Conservation (phyloP, 2,888 invertebrate genomes). For the Cephonodes hylas region DNA sequence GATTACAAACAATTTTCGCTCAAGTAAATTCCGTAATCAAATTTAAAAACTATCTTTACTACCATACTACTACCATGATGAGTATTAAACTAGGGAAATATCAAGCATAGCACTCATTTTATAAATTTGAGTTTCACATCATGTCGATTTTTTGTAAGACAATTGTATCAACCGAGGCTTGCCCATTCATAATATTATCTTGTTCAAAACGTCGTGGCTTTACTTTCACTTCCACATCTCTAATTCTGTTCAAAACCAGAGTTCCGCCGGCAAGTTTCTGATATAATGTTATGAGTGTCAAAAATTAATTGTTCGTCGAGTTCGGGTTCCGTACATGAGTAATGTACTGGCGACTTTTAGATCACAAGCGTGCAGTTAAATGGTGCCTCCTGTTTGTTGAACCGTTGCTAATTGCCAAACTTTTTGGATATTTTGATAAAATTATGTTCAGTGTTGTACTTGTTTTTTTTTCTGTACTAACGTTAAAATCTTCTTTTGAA, state of each 20-base stretch:
- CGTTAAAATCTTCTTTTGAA: no score
- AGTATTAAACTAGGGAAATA: no score
- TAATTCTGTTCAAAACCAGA: neutral
- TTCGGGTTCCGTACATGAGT: slow-evolving; percentile 39
- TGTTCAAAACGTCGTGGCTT: neutral
- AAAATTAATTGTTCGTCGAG: slow-evolving; percentile 57
- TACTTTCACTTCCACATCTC: neutral
- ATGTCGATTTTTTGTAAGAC: no score
- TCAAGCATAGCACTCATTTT: no score
- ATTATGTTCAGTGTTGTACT: neutral
- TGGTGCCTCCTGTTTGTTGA: neutral
- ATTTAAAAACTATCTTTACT: no score
- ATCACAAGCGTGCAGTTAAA: slow-evolving; percentile 6
- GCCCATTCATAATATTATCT: no score
- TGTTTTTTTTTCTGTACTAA: no score
- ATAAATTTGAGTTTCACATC: no score
- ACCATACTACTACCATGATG: no score
- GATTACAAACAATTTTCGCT: no score
- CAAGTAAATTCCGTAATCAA: no score
- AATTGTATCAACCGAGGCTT: no score
- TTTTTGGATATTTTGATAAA: neutral
- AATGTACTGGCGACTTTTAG: slow-evolving; percentile 26
- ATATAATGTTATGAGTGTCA: slow-evolving; percentile 60
- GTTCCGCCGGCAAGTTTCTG: slow-evolving; percentile 24
- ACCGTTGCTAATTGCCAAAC: neutral